Percentiles rank a stretch among this genome's conserved stretches.
These are phyloP conservation scores for Camponotus pennsylvanicus DNA, from an alignment of 1,140 invertebrate genomes.

Conservation along the genomic window DNA sequence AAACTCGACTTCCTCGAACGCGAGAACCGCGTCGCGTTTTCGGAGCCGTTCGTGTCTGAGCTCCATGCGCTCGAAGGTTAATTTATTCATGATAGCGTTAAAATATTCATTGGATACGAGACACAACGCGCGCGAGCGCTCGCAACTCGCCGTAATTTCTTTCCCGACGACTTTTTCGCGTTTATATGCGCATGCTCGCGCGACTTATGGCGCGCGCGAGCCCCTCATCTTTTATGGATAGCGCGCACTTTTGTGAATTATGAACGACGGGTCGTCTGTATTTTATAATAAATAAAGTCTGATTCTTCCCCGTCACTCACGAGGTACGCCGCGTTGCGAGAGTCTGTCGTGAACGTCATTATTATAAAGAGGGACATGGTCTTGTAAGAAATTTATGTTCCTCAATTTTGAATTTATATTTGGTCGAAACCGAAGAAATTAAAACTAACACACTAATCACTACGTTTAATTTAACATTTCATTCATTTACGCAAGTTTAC, in stretches of 20 bases:
- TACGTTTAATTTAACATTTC: neutral
- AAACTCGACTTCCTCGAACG: neutral
- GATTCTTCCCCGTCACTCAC: neutral
- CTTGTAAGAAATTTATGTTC: neutral
- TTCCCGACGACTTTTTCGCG: conserved; percentile 47
- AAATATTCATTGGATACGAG: conserved; percentile 71
- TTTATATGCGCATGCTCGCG: conserved; percentile 53
- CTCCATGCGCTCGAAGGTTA: conserved; percentile 47
- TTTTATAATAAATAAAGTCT: conserved; percentile 58
- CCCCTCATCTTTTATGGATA: conserved; percentile 57
- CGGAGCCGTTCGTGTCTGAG: neutral
- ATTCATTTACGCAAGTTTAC: neutral
- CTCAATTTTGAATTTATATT: neutral
- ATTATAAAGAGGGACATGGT: neutral
- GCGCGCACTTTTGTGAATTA: conserved; percentile 46
- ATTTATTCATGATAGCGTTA: conserved; percentile 73
- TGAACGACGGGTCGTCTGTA: conserved; percentile 43
- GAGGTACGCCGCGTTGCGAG: neutral
- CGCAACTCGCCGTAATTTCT: conserved; percentile 51
- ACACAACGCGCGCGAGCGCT: conserved; percentile 42
- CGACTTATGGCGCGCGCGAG: conserved; percentile 44
- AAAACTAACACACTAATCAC: neutral
- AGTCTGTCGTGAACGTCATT: neutral
- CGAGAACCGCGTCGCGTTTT: conserved; percentile 16
- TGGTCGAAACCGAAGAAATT: neutral